Conservation (phyloP, 2,113 vertebrate species). For the Fukomys damarensis region DNA sequence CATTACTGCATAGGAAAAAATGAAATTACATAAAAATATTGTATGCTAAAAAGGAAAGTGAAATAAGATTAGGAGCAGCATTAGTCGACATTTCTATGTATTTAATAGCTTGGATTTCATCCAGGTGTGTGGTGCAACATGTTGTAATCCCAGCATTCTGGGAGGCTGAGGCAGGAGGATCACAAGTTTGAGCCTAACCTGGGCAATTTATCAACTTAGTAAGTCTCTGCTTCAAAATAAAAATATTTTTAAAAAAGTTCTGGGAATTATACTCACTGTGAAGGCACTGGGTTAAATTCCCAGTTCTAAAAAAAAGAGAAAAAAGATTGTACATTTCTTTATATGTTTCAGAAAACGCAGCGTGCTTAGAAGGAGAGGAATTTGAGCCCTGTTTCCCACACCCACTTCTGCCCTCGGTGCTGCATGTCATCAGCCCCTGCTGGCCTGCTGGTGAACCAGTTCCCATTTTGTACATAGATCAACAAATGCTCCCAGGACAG, state of each 20-base stretch:
- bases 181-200: not conserved
- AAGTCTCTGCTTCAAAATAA: not conserved
- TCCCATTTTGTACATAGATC: not conserved
- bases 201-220: not conserved
- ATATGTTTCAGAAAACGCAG: conserved; percentile 7
- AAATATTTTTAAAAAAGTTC: not conserved
- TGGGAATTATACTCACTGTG: not conserved
- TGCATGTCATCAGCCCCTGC: not conserved
- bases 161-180: not conserved
- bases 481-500: not conserved
- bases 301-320: not conserved
- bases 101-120: not conserved
- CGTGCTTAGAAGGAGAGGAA: not conserved
- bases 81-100: not conserved
- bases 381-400: not conserved
- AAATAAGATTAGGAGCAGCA: not conserved
- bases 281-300: not conserved
- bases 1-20: not conserved
- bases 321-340: not conserved
- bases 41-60: conserved; percentile 12
- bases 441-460: not conserved
- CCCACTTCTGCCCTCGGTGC: not conserved
- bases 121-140: not conserved
- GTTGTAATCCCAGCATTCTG: not conserved
- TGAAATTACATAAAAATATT: not conserved